Conservation (phyloP, 1,140 invertebrate species). For the Doryteuthis pealeii region DNA sequence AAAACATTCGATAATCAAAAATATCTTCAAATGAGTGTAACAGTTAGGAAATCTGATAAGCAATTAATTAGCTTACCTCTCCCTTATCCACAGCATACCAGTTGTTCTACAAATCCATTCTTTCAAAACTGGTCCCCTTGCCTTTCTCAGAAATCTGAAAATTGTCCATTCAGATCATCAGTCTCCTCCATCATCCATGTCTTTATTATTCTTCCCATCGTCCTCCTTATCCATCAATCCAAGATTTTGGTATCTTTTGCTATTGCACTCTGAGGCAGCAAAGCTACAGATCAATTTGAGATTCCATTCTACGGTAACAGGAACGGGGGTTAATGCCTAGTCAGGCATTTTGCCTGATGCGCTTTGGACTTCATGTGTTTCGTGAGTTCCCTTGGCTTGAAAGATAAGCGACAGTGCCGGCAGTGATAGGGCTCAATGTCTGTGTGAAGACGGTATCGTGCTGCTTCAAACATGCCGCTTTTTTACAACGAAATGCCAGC, state of each 20-base stretch:
- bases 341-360: constrained; percentile 87
- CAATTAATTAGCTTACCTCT: background rate
- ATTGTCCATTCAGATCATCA: constrained; percentile 22
- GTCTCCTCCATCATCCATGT: constrained; percentile 37
- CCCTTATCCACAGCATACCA: background rate
- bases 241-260: constrained; percentile 45
- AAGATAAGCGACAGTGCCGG: constrained; percentile 80
- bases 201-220: constrained; percentile 18
- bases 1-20: background rate
- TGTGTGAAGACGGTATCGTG: constrained; percentile 96
- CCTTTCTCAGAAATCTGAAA: constrained; percentile 14
- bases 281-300: constrained; percentile 72
- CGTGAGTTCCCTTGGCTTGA: constrained; percentile 97
- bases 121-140: background rate
- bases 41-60: no score
- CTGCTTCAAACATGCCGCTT: constrained; percentile 98
- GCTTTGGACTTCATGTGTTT: constrained; percentile 99
- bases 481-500: constrained; percentile 97
- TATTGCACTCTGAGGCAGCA: constrained; percentile 60
- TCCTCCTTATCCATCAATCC: constrained; percentile 43
- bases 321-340: constrained; percentile 75
- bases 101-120: background rate
- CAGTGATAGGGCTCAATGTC: constrained; percentile 95
- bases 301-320: constrained; percentile 73
- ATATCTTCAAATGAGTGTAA: background rate